Base-by-base conservation (phyloP, 2,888 invertebrate species). In the Cephus nigrinus region DNA sequence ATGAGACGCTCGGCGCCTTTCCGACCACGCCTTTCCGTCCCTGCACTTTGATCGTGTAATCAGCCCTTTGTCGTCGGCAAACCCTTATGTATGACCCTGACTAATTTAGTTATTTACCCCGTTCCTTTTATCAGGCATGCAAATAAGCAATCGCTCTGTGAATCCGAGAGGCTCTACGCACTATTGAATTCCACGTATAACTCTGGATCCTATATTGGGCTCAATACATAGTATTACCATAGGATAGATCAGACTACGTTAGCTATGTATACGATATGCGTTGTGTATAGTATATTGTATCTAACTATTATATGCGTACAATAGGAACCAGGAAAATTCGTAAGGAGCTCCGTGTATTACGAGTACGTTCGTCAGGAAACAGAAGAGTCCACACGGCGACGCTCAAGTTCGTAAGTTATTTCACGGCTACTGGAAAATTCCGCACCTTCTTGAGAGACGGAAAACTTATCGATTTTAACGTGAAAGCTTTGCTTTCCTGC, bases 31-130 rank as follows among this genome's bases (percentile, higher is more conserved):
- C 84, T 85, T 36, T 69, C 78, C 35, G 12, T 78, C 75, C 73
- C 78, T 75, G 73, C 68, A 75, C 78, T 78, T 86, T 86, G 84
- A 84, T 82, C 83, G 79, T 78, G 76, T 80, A 86, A 86, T 86
- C 85, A 86, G 80, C 75, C 82, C 82, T 85, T 86, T 86, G 84
- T 86, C 80, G 81, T 35, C 71, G 55, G 9, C 55, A 73, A 80
- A 80, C 79, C 78, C 77, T 76, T 79, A 31, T 31, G 9, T 32
- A 71, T 23, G 71, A 15, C 71, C 23, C 71, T 71, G 31, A 71
- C 71, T 71, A 71, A 71, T 71, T 71, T 71, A 71, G 31, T 23
- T 12, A 31, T 71, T 71, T 71, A 23, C 32, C 31, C 12, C 32
- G 11, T 31, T 31, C 71, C 71, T 71, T 71, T 71, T 71, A 71